Base-by-base conservation (phyloP, 1,140 invertebrate genomes). In the Steinernema khuongi region DNA sequence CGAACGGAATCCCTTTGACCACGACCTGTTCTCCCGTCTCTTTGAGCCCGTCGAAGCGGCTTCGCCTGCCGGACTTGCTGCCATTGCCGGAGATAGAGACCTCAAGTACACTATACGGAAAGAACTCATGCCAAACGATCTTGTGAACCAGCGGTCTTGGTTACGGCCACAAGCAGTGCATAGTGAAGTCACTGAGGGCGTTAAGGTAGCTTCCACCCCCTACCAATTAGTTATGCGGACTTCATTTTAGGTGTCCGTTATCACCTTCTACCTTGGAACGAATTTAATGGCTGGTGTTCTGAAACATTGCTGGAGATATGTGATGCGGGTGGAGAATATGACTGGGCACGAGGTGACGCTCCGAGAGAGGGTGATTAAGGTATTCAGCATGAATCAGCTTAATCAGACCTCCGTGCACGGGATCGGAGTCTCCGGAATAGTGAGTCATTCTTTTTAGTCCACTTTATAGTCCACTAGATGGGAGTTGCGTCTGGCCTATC, bases 301-400 rank as follows among this genome's bases (percentile, higher is more conserved):
- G 19, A 75, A 75, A 36, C 79, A 81, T 50, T 74, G 43, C 32
- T 81, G 79, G 79, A 44, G 79, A 66, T 81, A 81, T 69, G 70
- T 79, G n/a, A 72, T 81, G 33, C 66, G 79, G 32, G 50, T 81
- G 1, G 72, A 78, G 60, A 79, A 81, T 50, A 32, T 76, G 44
- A 70, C 72, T 14, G 67, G 70, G 29, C 44, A 73, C 7, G 28
- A 28, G n/a, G 75, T 81, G 22, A 72, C 75, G 31, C 30, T 81
- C 1, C 67, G 79, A 29, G 79, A 81, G 60, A 72, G 79, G 1
- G 29, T 67, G 7, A 32, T 81, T 26, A 81, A 81, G 41, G 73
- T 81, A 4, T 81, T 79, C 70, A 74, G 76, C n/a, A 41, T 81
- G 26, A 81, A 81, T 44, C 78, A 78, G 66, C 67, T 81, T 70